Base-by-base conservation (phyloP, 2,797 vertebrate species). In the Bradypodion pumilum region DNA sequence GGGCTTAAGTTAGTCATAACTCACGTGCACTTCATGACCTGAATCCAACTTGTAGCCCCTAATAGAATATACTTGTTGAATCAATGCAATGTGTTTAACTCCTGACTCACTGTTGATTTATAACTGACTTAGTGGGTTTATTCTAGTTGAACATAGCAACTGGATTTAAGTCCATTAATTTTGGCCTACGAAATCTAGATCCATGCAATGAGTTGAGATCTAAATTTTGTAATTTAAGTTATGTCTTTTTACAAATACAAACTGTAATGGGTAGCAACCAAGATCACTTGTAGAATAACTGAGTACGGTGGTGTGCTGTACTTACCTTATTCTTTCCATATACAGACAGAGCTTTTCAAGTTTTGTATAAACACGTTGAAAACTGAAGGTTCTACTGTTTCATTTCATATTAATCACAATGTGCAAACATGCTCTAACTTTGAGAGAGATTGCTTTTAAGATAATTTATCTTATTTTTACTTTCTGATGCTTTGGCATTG, bases 341-440 rank as follows among this genome's bases (percentile, higher is more conserved):
- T 32, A 23, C 42, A 66, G 8, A 19, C 8, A 62, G 49, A 32
- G 19, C 42, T 46, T 74, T 85, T 80, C 68, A 78, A 78, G 40
- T 42, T 82, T 78, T 75, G 7, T 52, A 85, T 74, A 69, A 68
- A 68, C 52, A 68, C 12, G 2, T 74, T 65, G 63, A 78, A 74
- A 75, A 75, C 42, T 27, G 74, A 40, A 85, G 8, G 23, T 69
- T 83, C 49, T 65, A 12, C 74, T 73, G 29, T 21, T 35, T 78
- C 66, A 35, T 80, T 56, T 27, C 19, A 46, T 69, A 80, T 69
- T 7, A 59, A 63, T 27, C n/a, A 6, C 49, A 27, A 49, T n/a
- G 7, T 52, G 40, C 65, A 76, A 74, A 69, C 79, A 65, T 27
- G 23, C 7, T 75, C 46, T 74, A 21, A 62, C 7, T 79, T 74